Evolutionary conservation across 2,797 vertebrate genomes (phyloP), one percentile per base, ranked within the genome.

Genomic region (Characodon lateralis): DNA sequence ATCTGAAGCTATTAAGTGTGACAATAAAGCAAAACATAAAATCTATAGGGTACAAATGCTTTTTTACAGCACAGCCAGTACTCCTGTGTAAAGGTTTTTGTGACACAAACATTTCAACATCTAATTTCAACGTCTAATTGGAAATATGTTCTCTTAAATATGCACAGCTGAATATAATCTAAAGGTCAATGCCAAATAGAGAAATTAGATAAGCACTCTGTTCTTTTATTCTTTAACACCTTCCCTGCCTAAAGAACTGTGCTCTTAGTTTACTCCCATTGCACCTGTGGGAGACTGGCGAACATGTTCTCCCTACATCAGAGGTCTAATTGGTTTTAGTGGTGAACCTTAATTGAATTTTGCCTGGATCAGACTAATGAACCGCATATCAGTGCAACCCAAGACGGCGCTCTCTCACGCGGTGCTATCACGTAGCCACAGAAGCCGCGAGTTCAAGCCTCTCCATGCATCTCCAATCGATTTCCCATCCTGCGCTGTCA

Each of bases 331-430:
- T 78, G 86, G 82, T 87, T 92, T 92, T 78, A 85, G 92, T 68
- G 90, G 91, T 90, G 41, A 87, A 85, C 85, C 79, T 53, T 93
- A 94, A 95, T 93, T 85, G 75, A 83, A 89, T 95, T 93, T 87
- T 69, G 69, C 79, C 72, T 71, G 83, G 81, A 82, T 82, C 75
- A 76, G 88, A 56, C 86, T 85, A 94, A 95, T 91, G 85, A 93
- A 94, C 93, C 82, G 82, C 89, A 91, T 88, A 93, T 86, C 87
- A 50, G 79, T 87, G 94, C 86, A 95, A 95, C 85, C 78, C 41
- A 85, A 95, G 89, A 92, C 72, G 0, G 61, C 81, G 31, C 89
- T 85, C 81, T 85, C 79, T 72, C 31, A 31, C 84, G 80, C 28
- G 24, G 70, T n/a, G 78, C 91, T 95, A 93, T 96, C 94, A 82